Base-by-base conservation (phyloP, 2,797 vertebrate genomes). In the Emys orbicularis region DNA sequence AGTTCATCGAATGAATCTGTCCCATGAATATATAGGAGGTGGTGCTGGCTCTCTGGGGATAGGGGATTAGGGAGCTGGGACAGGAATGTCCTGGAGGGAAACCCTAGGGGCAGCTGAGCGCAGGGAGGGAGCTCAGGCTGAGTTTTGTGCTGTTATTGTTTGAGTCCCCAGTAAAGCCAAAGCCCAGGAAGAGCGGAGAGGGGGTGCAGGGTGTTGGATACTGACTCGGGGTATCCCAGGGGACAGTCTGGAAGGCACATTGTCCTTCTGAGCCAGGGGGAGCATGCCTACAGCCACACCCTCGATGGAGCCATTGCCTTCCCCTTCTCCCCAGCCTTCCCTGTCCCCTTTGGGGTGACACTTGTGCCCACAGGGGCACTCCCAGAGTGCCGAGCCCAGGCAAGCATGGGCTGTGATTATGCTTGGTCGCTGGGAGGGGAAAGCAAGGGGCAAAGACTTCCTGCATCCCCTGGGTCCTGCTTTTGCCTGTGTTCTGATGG, bases 61-160 rank as follows among this genome's bases (percentile, higher is more conserved):
- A 37, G 34, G 65, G 65, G 16, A 23, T 34, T 37, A 37, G 65
- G 37, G 72, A 23, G 25, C 72, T 27, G 37, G 25, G 72, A 27
- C 41, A 76, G 72, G 41, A 76, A 23, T 7, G 10, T 31, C 56
- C 41, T 11, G 41, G n/a, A 31, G 37, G 41, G 54, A 56, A 41
- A 47, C 44, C 29, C 12, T 18, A 59, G 27, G 29, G 44, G 29
- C 4, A 56, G 52, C 1, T 0, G 25, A 25, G 16, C 4, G 5
- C 19, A 37, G 27, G n/a, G 49, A 31, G 25, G 27, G 16, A 27
- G 9, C 50, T 16, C 11, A 8, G 65, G 50, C 50, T 53, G 74
- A 15, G 27, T 27, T 49, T 49, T 47, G 25, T 16, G 74, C 74
- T 31, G 2, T 10, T 41, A 37, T n/a, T 44, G 44, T 76, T 76